A percentile compares a stretch with the other conserved stretches of the same genome.
phyloP scores from a whole-genome alignment of 2,888 invertebrate genomes.

The Epirrita christyi region DNA sequence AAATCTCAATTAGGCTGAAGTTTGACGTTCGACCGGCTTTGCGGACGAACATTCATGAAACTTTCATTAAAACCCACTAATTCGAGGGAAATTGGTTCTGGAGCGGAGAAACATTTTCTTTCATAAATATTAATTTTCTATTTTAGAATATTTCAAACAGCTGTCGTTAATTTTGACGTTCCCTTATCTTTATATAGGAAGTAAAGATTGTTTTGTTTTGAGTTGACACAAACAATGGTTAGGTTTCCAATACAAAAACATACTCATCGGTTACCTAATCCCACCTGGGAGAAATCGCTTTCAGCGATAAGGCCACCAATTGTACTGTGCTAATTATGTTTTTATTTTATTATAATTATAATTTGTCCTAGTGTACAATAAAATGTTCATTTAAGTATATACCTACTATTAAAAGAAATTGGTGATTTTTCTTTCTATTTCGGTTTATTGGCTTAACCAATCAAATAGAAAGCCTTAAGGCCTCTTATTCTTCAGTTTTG shows the following conservation, averaged over 20 bases:
- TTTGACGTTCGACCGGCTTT: constrained; percentile 23
- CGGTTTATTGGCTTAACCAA: constrained; percentile 29
- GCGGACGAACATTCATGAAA: constrained; percentile 29
- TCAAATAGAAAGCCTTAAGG: constrained; percentile 31
- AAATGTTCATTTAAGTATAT: too few species aligned
- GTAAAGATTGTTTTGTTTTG: too few species aligned
- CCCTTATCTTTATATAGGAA: neutral
- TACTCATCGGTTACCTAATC: too few species aligned
- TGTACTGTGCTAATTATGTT: too few species aligned
- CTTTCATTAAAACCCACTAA: constrained; percentile 33
- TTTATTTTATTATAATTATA: too few species aligned
- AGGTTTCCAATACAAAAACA: too few species aligned
- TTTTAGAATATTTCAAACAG: constrained; percentile 2
- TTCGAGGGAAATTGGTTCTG: constrained; percentile 28
- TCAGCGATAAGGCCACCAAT: too few species aligned
- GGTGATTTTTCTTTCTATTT: constrained; percentile 29
- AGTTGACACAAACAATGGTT: too few species aligned
- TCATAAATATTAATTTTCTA: constrained; percentile 14
- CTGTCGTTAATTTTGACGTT: neutral
- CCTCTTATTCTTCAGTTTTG: constrained; percentile 12
- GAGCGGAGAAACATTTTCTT: constrained; percentile 12
- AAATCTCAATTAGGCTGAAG: constrained; percentile 34
- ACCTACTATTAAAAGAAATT: constrained; percentile 33
- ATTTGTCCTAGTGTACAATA: too few species aligned
- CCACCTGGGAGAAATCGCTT: too few species aligned